A percentile compares a stretch with the other conserved stretches of the same genome.
Evolutionary conservation across 2,113 vertebrate species (phyloP).

Genomic region (Sardina pilchardus): DNA sequence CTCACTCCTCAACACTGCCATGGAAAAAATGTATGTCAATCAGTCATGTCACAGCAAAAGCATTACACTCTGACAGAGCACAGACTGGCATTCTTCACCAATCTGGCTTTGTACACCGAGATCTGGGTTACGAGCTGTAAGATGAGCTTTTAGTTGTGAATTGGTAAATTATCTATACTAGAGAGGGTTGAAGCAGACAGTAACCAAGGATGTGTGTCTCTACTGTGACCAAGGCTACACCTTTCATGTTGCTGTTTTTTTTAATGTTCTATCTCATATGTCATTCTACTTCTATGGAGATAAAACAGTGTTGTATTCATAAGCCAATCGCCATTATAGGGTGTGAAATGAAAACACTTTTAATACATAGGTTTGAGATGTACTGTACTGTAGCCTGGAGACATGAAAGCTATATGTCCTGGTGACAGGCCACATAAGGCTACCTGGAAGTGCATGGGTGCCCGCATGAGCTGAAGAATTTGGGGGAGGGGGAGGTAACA

Average conservation of each 20-base stretch:
- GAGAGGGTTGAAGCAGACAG: too few species aligned
- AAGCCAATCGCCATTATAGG: background rate
- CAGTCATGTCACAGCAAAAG: background rate
- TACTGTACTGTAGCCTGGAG: background rate
- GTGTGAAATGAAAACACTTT: background rate
- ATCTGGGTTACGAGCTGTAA: background rate
- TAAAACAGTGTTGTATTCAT: background rate
- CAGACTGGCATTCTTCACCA: too few species aligned
- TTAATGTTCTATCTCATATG: too few species aligned
- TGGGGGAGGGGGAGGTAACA: background rate
- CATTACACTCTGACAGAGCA: background rate
- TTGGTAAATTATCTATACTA: too few species aligned
- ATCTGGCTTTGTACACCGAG: background rate
- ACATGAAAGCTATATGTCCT: background rate
- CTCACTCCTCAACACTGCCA: slow-evolving; percentile 63
- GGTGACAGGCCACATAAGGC: background rate
- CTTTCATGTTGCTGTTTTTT: too few species aligned
- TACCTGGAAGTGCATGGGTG: background rate
- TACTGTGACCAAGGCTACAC: too few species aligned
- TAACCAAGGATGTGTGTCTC: too few species aligned
- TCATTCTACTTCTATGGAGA: too few species aligned
- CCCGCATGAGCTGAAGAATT: background rate
- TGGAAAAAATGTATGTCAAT: background rate
- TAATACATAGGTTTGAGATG: background rate
- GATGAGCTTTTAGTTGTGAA: too few species aligned